phyloP scores from a whole-genome alignment of 2,113 vertebrate species.

The Bucco capensis region DNA sequence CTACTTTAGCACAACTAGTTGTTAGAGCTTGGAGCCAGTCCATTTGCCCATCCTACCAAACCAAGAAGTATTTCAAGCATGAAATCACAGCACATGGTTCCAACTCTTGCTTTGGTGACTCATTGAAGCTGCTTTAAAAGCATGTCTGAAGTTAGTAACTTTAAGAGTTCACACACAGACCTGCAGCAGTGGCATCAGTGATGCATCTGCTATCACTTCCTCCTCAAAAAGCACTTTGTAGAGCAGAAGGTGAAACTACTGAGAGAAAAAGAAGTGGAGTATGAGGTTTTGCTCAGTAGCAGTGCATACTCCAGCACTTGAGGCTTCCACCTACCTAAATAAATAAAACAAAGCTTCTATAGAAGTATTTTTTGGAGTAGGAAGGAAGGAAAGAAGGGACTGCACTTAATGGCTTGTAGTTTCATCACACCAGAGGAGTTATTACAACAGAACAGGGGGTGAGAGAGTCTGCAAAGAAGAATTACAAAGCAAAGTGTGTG shows the following conservation, averaged over 20 bases:
- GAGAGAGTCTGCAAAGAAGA: background rate
- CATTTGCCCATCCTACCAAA: background rate
- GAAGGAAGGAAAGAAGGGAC: background rate
- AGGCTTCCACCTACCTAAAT: background rate
- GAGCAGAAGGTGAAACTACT: background rate
- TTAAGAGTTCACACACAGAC: background rate
- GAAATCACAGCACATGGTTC: background rate
- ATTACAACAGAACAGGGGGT: background rate
- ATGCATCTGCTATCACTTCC: rapidly evolving
- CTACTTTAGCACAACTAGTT: background rate
- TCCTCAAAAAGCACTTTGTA: background rate
- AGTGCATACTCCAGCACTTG: rapidly evolving
- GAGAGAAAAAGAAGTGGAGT: background rate
- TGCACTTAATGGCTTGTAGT: background rate
- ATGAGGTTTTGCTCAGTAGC: background rate
- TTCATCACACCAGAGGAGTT: background rate
- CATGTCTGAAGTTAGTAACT: background rate
- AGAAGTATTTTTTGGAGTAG: background rate
- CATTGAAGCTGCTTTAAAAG: background rate
- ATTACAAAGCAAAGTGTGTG: rapidly evolving
- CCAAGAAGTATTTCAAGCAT: background rate
- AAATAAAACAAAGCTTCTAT: background rate
- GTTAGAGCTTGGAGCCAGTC: background rate
- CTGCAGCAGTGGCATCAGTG: background rate
- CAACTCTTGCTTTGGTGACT: background rate